Conservation (phyloP, 2,113 vertebrate species). For the Saimiri boliviensis region DNA sequence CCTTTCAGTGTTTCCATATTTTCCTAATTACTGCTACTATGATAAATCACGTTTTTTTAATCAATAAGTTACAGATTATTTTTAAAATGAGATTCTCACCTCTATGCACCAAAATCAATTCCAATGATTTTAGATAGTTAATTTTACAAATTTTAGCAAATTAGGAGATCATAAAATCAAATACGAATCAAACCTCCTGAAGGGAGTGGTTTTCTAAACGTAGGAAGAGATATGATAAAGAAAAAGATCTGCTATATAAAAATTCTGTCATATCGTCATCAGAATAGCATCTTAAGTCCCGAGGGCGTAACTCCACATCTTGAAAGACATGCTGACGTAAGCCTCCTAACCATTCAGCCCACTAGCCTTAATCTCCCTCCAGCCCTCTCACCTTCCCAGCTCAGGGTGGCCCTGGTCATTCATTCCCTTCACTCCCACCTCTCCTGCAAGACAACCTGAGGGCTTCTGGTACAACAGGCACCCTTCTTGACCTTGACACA, state of each 20-base stretch:
- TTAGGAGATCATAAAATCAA: background rate
- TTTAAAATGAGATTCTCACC: slow-evolving; percentile 43
- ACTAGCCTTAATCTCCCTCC: background rate
- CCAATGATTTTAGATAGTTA: slow-evolving; percentile 23
- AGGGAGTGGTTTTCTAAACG: background rate
- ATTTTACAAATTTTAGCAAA: slow-evolving; percentile 24
- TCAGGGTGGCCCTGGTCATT: background rate
- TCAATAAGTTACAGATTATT: slow-evolving; percentile 29
- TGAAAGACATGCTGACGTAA: background rate
- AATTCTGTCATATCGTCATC: background rate
- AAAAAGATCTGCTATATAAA: background rate
- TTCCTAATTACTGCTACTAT: slow-evolving; percentile 36
- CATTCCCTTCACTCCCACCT: background rate
- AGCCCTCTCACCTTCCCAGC: background rate
- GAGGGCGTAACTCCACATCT: background rate
- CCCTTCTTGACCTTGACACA: background rate
- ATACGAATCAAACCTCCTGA: slow-evolving; percentile 7
- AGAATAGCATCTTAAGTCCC: background rate
- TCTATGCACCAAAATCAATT: slow-evolving; percentile 26
- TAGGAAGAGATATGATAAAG: background rate
- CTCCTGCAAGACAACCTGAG: background rate
- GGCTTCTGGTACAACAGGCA: background rate
- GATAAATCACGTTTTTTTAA: slow-evolving; percentile 19
- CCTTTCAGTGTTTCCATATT: background rate
- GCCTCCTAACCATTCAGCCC: background rate